Evolutionary conservation across 2,113 vertebrate species (phyloP).

Genomic region (Coptodon bakossiorum): DNA sequence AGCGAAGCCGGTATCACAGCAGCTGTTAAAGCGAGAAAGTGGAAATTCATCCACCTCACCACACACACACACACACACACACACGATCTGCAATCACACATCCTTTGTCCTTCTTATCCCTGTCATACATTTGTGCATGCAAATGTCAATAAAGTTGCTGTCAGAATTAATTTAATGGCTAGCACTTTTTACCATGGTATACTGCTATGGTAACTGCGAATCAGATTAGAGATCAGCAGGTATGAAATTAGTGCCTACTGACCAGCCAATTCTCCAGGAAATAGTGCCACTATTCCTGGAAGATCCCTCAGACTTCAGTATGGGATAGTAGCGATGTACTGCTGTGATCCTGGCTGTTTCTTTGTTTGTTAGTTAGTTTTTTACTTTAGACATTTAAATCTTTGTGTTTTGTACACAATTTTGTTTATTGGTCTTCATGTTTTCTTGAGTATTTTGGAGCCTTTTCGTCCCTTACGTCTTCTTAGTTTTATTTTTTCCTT

Average conservation of each 20-base stretch:
- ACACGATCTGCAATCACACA: background rate
- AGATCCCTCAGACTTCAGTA: background rate
- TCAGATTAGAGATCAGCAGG: background rate
- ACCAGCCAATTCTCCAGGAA: background rate
- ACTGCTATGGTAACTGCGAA: background rate
- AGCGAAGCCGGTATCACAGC: too few relatives aligned
- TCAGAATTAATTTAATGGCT: background rate
- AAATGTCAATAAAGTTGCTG: background rate
- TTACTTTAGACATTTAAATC: background rate
- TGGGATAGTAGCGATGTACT: background rate
- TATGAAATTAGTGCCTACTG: background rate
- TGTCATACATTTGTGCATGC: background rate
- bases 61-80: background rate
- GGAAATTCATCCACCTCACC: too few relatives aligned
- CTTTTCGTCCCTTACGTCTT: background rate
- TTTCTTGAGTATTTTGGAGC: background rate
- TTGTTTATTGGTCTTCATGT: background rate
- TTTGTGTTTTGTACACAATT: background rate
- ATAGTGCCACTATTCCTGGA: background rate
- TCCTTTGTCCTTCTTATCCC: background rate
- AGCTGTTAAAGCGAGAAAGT: too few relatives aligned
- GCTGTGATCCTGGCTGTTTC: fast-evolving
- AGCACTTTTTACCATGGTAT: background rate
- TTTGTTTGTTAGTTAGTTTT: background rate
- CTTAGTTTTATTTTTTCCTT: background rate